phyloP scores from a whole-genome alignment of 2,888 invertebrate species.

The Alviniconcha strummeri region DNA sequence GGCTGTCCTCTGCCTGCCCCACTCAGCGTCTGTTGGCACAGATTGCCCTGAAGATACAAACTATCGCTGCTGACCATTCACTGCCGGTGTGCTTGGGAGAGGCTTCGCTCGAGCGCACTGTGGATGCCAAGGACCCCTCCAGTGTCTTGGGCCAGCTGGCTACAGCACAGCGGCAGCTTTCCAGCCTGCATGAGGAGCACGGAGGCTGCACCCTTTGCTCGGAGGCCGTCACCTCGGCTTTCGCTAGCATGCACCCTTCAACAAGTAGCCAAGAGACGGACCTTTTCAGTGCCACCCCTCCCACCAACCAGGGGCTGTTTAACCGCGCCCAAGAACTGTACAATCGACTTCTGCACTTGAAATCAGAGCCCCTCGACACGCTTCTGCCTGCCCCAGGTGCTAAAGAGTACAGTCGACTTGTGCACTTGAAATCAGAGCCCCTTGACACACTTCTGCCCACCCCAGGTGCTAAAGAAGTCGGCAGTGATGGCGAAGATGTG shows the following conservation, averaged over 20 bases:
- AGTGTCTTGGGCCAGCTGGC: not conserved
- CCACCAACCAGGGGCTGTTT: slow-evolving; percentile 11
- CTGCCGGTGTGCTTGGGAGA: slow-evolving; percentile 18
- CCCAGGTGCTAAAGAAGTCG: not conserved
- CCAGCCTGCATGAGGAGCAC: slow-evolving; percentile 3
- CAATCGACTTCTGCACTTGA: not conserved
- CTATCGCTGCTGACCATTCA: slow-evolving; percentile 9
- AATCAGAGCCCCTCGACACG: not conserved
- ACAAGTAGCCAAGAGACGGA: not conserved
- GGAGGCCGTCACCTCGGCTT: not conserved
- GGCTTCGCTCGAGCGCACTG: not conserved
- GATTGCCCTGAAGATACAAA: not conserved
- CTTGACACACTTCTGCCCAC: not conserved
- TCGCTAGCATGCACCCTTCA: not conserved
- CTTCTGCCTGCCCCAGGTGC: not conserved
- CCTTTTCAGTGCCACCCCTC: not conserved
- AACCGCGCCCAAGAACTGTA: slow-evolving; percentile 21
- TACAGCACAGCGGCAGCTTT: slow-evolving; percentile 8
- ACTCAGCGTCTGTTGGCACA: slow-evolving; percentile 2
- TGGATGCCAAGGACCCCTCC: not conserved
- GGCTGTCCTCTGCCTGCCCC: slow-evolving; percentile 1
- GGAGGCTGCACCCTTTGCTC: not conserved
- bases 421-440: not conserved
- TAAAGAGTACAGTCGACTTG: not conserved
- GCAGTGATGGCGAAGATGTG: not conserved